Conservation (phyloP, 2,797 vertebrate genomes). For the Otolemur crassicaudatus region DNA sequence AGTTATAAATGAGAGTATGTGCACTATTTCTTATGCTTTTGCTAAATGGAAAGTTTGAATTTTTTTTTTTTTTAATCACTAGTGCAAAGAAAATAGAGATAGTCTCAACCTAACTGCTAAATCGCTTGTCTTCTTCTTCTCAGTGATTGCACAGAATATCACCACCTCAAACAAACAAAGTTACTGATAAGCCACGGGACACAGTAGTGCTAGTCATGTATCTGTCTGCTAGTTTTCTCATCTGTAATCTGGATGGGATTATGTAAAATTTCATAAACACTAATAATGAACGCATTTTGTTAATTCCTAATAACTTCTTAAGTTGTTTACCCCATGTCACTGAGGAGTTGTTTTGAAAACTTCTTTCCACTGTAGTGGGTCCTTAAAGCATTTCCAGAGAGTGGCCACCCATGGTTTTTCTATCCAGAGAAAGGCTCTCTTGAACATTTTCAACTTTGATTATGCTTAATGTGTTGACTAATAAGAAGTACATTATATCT, state of each 20-base stretch:
- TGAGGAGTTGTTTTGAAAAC: background rate
- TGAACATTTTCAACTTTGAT: background rate
- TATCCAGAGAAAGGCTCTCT: background rate
- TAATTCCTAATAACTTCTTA: constrained; percentile 25
- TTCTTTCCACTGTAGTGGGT: background rate
- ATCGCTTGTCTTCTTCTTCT: background rate
- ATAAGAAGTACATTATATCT: background rate
- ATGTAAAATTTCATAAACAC: background rate
- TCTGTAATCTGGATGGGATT: background rate
- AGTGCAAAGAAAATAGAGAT: background rate
- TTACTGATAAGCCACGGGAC: background rate
- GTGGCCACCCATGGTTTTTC: background rate
- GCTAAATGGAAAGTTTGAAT: background rate
- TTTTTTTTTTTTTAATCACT: background rate
- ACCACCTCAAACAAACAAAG: background rate
- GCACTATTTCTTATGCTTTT: constrained; percentile 21
- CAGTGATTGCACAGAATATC: background rate
- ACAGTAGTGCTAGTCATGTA: background rate
- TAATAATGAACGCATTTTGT: background rate
- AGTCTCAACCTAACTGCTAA: background rate
- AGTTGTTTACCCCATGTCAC: background rate
- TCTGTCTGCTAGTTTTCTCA: constrained; percentile 11
- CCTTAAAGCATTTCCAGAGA: background rate
- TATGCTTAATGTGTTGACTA: background rate
- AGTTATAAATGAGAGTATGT: background rate